phyloP scores from a whole-genome alignment of 64 coral and sea anemone species.

The Montipora capricornis region DNA sequence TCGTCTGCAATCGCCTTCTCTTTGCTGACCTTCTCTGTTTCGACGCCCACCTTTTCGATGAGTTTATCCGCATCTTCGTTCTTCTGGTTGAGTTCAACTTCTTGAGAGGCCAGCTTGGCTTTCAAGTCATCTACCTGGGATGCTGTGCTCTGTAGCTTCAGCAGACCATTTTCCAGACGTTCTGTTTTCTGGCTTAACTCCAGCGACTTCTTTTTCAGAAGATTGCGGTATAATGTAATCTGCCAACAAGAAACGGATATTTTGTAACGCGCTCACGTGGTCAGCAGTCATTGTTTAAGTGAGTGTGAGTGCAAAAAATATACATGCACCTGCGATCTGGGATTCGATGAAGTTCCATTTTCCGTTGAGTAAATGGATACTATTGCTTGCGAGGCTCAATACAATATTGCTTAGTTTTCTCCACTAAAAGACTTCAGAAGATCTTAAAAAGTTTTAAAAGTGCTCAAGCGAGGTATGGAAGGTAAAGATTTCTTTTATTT shows the following conservation, averaged over 20 bases:
- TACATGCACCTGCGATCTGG: too few relatives aligned
- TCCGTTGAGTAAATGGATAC: too few relatives aligned
- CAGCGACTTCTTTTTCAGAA: background rate
- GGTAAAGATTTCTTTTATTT: too few relatives aligned
- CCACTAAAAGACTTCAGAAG: too few relatives aligned
- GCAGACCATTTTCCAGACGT: constrained; percentile 96
- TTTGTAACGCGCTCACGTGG: background rate
- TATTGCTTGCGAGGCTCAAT: too few relatives aligned
- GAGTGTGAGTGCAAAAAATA: background rate
- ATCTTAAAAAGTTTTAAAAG: too few relatives aligned
- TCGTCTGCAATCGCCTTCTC: too few relatives aligned
- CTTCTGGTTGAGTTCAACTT: constrained; percentile 97
- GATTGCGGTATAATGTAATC: constrained; percentile 94
- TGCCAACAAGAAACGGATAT: constrained; percentile 20
- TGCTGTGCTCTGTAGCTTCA: constrained; percentile 96
- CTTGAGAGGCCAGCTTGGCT: constrained; percentile 96
- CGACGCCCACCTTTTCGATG: constrained; percentile 87
- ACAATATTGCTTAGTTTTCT: too few relatives aligned
- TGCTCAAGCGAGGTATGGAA: too few relatives aligned
- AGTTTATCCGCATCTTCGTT: constrained; percentile 99
- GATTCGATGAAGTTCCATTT: too few relatives aligned
- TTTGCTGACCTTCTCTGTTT: too few relatives aligned
- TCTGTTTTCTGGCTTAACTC: constrained; percentile 95
- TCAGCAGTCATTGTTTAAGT: background rate
- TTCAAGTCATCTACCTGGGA: constrained; percentile 98